Evolutionary conservation across 2,113 vertebrate species (phyloP).

Genomic region (Pygoscelis antarcticus): DNA sequence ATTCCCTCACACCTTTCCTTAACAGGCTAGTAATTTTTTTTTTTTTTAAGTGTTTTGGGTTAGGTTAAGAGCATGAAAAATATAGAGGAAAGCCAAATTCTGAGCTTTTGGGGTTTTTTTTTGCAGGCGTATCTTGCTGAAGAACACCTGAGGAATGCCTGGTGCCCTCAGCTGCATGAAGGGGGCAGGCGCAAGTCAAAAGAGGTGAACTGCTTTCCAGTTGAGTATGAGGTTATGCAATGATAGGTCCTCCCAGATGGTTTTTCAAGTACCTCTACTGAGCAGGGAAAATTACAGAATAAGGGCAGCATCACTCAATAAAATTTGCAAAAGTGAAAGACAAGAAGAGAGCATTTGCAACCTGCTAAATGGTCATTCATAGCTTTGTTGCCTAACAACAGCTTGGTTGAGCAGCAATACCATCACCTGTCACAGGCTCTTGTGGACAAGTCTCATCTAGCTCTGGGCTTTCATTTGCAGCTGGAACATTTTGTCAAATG

Average conservation of each 20-base stretch:
- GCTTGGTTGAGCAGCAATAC: not conserved
- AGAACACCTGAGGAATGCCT: not conserved
- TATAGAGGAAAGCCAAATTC: not conserved
- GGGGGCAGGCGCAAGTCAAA: not conserved
- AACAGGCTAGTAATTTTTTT: not conserved
- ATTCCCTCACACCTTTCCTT: not conserved
- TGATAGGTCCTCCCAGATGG: not conserved
- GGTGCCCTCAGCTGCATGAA: not conserved
- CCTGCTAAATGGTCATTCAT: not conserved
- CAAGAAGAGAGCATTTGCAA: not conserved
- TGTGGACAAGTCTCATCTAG: not conserved
- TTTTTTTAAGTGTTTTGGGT: not conserved
- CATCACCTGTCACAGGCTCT: not conserved
- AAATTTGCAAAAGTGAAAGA: constrained; percentile 9
- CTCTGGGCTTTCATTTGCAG: not conserved
- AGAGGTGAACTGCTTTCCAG: not conserved
- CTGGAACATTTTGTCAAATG: not conserved
- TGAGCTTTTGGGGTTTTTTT: not conserved
- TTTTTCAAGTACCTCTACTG: not conserved
- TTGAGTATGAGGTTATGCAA: not conserved
- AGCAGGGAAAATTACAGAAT: not conserved
- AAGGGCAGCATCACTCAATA: not conserved
- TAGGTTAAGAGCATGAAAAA: not conserved
- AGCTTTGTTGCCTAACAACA: not conserved
- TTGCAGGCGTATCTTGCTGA: not conserved